Evolutionary conservation across 23 tunicate species (phyloP), one percentile per base, ranked within the genome.

Genomic region (Trididemnum clinides): DNA sequence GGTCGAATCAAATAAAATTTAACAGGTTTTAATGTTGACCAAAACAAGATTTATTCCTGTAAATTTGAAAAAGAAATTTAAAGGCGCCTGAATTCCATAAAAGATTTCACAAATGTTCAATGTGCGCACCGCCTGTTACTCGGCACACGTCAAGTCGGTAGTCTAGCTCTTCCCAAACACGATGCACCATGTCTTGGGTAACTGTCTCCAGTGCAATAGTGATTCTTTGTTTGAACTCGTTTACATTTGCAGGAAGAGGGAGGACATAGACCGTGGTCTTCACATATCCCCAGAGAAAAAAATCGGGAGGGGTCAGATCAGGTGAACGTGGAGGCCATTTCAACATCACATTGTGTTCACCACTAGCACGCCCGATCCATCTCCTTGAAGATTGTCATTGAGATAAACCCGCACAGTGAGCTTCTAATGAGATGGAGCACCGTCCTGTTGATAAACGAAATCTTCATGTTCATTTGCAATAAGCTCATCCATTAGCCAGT

Each of bases 341-440:
- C 25, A 73, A 29, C 80, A 73, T 4, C 33, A 73, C 80, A 36
- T 29, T 37, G 57, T 73, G 57, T 18, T 73, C 57, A 73, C 25
- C 38, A 7, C 80, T 57, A 39, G 80, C 80, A 73, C 28, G 80
- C 25, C 80, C 80, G 25, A 73, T 73, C 57, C 80, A 73, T 73
- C 57, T 73, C 80, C 57, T 73, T 23, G 57, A 29, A 73, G 80
- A 73, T 73, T 73, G 6, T 73, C 80, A 73, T 73, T 39, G 30
- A 73, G 25, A 29, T 36, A 73, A 73, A 57, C 80, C 38, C 80
- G 80, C 5, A 73, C 80, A 4, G 80, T 36, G 25, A 73, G 80
- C 25, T 36, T 73, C 80, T 57, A 73, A 57, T 73, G 80, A 38
- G 80, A 28, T 73, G 80, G 80, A 73, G 80, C 80, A 73, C 57